Conservation (phyloP, 2,888 invertebrate genomes). For the Rutpela maculata region DNA sequence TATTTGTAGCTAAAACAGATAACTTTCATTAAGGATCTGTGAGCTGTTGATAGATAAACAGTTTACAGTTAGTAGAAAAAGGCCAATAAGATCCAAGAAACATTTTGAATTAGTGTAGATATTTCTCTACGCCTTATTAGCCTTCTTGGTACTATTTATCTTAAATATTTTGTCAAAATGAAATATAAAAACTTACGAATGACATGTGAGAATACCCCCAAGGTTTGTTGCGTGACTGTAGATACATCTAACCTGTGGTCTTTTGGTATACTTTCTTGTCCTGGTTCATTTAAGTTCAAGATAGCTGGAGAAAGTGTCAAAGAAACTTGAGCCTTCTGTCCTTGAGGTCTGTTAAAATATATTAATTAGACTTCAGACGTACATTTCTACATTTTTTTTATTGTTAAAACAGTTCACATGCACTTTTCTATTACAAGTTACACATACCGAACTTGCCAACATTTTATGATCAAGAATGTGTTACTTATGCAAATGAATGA, state of each 20-base stretch:
- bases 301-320: slow-evolving; percentile 89
- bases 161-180: too few relatives aligned
- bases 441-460: not conserved
- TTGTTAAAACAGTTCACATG: not conserved
- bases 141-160: too few relatives aligned
- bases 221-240: slow-evolving; percentile 91
- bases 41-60: not conserved
- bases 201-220: slow-evolving; percentile 94
- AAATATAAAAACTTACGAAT: slow-evolving; percentile 77
- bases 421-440: not conserved
- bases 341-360: slow-evolving; percentile 76
- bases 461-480: not conserved
- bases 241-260: slow-evolving; percentile 95
- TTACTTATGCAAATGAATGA: not conserved
- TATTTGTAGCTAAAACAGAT: slow-evolving; percentile 76
- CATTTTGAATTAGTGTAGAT: too few relatives aligned
- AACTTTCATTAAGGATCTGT: not conserved
- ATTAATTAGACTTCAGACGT: not conserved
- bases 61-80: too few relatives aligned
- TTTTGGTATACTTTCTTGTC: slow-evolving; percentile 89
- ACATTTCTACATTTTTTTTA: too few relatives aligned
- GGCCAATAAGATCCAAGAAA: too few relatives aligned
- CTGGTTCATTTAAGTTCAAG: slow-evolving; percentile 85
- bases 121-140: too few relatives aligned
- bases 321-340: slow-evolving; percentile 91